A percentile compares a stretch with the other conserved stretches of the same genome.
These are phyloP conservation scores for Hippocampus abdominalis DNA, from an alignment of 2,113 vertebrate species.

Conservation along the genomic window DNA sequence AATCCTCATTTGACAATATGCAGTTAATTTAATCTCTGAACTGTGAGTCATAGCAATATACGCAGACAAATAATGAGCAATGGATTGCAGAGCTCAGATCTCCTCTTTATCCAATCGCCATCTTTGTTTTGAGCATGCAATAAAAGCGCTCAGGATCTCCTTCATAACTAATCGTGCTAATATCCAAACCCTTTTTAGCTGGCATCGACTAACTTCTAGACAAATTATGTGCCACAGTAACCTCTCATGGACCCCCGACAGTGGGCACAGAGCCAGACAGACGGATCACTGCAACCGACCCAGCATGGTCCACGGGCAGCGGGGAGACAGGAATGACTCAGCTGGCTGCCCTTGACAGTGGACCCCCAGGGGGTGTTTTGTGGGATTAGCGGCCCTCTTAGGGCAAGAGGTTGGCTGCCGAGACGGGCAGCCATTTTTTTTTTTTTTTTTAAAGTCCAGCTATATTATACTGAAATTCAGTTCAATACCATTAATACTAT, in stretches of 20 bases:
- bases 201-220: conserved; percentile 2
- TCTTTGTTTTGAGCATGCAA: too few species aligned
- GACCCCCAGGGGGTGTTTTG: conserved; percentile 37
- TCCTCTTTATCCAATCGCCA: too few species aligned
- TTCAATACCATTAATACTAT: neutral
- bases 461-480: neutral
- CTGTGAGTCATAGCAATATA: neutral
- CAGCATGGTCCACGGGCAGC: conserved; percentile 20
- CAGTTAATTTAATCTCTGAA: neutral
- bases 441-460: neutral
- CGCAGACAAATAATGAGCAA: neutral
- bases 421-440: conserved; percentile 3
- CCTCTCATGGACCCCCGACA: conserved; percentile 7
- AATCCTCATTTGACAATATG: neutral
- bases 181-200: conserved; percentile 5
- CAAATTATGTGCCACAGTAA: neutral
- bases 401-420: conserved; percentile 11
- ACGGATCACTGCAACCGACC: conserved; percentile 50
- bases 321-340: conserved; percentile 51
- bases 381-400: conserved; percentile 41
- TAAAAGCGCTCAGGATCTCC: too few species aligned
- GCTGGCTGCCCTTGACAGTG: conserved; percentile 38
- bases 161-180: conserved; percentile 12
- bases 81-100: neutral
- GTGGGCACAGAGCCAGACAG: conserved; percentile 49